These are phyloP conservation scores for Sylvilagus floridanus DNA, from an alignment of 2,797 vertebrate species.

Conservation along the genomic window DNA sequence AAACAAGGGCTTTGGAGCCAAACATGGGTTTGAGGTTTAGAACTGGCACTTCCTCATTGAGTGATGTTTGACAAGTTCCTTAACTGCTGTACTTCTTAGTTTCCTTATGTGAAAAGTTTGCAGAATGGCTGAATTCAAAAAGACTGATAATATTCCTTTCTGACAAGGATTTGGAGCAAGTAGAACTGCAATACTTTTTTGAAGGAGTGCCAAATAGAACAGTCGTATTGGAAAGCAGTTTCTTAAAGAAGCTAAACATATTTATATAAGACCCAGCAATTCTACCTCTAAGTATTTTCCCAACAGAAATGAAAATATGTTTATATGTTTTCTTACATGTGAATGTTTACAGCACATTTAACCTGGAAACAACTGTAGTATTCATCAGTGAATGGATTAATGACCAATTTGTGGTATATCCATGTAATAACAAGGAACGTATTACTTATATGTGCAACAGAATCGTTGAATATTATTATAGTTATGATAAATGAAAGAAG, in stretches of 20 bases:
- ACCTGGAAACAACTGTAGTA: not conserved
- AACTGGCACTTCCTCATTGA: not conserved
- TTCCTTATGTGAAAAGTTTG: constrained; percentile 40
- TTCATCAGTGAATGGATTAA: not conserved
- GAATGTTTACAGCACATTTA: not conserved
- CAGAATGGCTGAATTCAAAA: not conserved
- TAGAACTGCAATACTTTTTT: not conserved
- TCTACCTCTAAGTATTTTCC: not conserved
- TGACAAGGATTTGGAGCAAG: not conserved
- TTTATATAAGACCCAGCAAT: not conserved
- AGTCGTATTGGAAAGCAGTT: not conserved
- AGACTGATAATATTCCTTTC: not conserved
- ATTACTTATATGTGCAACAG: not conserved
- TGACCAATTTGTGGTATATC: not conserved
- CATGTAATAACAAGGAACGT: not conserved
- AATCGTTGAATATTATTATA: not conserved
- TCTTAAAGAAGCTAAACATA: not conserved
- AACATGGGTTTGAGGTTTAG: not conserved
- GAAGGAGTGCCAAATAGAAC: not conserved
- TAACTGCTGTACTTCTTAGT: constrained; percentile 27
- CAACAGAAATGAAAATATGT: not conserved
- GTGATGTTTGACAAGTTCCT: constrained; percentile 6
- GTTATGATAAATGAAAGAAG: not conserved
- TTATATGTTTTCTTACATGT: not conserved
- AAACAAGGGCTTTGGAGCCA: not conserved